These are phyloP conservation scores for Phaonia tiefii DNA, from an alignment of 2,888 invertebrate genomes.

Conservation along the genomic window DNA sequence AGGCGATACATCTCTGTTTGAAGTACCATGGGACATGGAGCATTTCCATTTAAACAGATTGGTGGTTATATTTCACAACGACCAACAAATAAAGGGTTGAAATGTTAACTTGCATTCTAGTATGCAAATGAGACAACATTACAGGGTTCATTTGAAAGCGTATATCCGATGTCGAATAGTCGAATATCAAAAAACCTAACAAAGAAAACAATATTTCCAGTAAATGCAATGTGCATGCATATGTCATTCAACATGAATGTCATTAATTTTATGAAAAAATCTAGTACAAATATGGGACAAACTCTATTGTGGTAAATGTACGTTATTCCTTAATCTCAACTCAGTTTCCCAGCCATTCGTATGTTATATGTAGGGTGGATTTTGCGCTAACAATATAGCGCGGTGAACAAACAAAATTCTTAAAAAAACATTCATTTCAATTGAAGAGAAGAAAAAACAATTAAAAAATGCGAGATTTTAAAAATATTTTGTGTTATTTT, in stretches of 20 bases:
- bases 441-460: constrained; percentile 29
- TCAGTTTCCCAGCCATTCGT: too few relatives aligned
- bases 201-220: constrained; percentile 1
- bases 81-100: constrained; percentile 60
- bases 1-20: too few relatives aligned
- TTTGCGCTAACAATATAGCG: constrained; percentile 41
- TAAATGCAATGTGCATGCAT: too few relatives aligned
- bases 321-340: too few relatives aligned
- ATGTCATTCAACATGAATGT: constrained; percentile 65
- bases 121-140: constrained; percentile 57
- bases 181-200: too few relatives aligned
- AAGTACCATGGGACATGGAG: too few relatives aligned
- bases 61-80: constrained; percentile 44
- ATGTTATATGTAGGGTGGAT: too few relatives aligned
- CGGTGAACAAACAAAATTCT: too few relatives aligned
- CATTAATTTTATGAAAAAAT: constrained; percentile 52
- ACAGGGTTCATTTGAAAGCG: constrained; percentile 49
- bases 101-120: constrained; percentile 53
- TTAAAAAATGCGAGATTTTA: constrained; percentile 41
- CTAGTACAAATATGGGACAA: too few relatives aligned
- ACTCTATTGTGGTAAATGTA: too few relatives aligned
- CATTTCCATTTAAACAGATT: constrained; percentile 52
- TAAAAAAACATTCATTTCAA: constrained; percentile 56
- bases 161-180: too few relatives aligned
- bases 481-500: too few relatives aligned